Conservation (phyloP, 2,113 vertebrate species). For the Solenodon paradoxus region DNA sequence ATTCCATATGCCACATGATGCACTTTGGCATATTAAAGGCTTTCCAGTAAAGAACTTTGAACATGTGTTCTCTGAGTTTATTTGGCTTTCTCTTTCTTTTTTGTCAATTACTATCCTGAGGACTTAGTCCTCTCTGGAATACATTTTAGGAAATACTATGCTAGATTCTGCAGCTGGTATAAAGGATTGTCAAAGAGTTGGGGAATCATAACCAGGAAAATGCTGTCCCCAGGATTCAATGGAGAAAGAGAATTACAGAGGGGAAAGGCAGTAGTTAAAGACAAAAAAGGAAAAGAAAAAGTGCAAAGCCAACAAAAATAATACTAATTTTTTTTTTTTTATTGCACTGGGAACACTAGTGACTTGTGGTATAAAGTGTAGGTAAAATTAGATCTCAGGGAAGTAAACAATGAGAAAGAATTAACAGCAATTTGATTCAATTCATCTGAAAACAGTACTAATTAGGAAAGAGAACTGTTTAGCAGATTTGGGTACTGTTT, state of each 20-base stretch:
- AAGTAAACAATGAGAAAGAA: not conserved
- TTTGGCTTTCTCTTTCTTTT: not conserved
- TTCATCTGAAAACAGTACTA: not conserved
- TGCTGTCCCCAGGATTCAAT: not conserved
- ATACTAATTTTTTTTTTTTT: not conserved
- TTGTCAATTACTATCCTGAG: not conserved
- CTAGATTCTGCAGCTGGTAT: not conserved
- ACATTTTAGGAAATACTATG: not conserved
- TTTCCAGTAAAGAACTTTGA: not conserved
- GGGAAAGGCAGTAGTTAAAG: not conserved
- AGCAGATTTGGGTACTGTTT: not conserved
- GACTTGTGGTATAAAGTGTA: not conserved
- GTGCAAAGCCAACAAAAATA: not conserved
- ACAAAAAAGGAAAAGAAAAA: not conserved
- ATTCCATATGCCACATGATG: not conserved
- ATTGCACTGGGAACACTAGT: not conserved
- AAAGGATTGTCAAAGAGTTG: not conserved
- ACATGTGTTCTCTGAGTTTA: not conserved
- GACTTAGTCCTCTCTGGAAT: not conserved
- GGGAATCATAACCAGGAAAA: not conserved
- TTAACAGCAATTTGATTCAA: not conserved
- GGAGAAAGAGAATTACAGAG: not conserved
- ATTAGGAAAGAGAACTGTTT: not conserved
- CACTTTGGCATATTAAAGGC: not conserved
- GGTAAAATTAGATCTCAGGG: not conserved